Percentiles rank a stretch among this genome's conserved stretches.
phyloP scores from a whole-genome alignment of 2,113 vertebrate genomes.

The Trachemys scripta region DNA sequence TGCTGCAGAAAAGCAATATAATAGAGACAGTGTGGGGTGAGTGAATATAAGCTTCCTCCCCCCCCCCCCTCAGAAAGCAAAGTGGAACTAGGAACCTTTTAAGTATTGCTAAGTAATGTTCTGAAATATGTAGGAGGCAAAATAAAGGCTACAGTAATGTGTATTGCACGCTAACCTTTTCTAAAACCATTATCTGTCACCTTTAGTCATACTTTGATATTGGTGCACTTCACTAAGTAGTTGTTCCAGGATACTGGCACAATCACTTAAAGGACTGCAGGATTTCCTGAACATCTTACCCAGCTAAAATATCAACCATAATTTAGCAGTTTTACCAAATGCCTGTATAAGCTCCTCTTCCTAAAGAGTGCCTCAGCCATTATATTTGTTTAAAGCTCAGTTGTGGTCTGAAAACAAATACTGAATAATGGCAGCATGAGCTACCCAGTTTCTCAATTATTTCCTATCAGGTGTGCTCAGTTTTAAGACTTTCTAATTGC shows the following conservation, averaged over 20 bases:
- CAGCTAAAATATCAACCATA: not conserved
- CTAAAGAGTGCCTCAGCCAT: not conserved
- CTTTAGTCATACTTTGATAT: not conserved
- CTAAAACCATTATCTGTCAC: not conserved
- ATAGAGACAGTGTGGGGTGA: not conserved
- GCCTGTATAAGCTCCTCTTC: not conserved
- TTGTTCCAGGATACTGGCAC: rapidly evolving
- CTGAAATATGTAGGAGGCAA: not conserved
- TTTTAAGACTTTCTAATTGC: not conserved
- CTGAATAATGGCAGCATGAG: not conserved
- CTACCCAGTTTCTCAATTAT: not conserved
- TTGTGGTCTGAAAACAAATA: not conserved
- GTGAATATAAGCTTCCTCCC: not conserved
- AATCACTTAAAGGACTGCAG: not conserved
- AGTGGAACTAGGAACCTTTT: not conserved
- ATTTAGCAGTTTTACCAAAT: not conserved
- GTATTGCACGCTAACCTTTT: not conserved
- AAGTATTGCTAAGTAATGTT: not conserved
- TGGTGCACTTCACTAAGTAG: not conserved
- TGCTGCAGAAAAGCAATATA: not conserved
- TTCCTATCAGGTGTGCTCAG: not conserved
- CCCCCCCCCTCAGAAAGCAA: not conserved
- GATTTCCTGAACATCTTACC: not conserved
- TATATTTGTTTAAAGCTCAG: not conserved
- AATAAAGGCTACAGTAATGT: not conserved